Conservation (phyloP, 2,113 vertebrate species). For the Halichoeres trimaculatus region DNA sequence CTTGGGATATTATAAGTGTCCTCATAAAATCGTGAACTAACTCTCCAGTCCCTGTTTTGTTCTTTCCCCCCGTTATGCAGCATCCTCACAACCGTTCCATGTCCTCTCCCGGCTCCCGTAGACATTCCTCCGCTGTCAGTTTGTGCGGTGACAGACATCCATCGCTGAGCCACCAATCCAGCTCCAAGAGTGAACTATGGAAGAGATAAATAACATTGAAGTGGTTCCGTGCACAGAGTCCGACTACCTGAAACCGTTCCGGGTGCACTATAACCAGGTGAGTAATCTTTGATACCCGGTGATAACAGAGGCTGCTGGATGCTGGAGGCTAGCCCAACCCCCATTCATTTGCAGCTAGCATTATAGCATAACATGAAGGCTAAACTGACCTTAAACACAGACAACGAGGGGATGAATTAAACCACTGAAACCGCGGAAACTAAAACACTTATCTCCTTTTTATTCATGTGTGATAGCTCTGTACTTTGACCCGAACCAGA, state of each 20-base stretch:
- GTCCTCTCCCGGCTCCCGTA: constrained; percentile 81
- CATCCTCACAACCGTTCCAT: background rate
- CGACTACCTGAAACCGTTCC: constrained; percentile 86
- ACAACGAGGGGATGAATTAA: background rate
- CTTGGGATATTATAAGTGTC: background rate
- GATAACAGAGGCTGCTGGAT: constrained; percentile 45
- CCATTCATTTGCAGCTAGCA: constrained; percentile 65
- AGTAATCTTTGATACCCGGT: constrained; percentile 57
- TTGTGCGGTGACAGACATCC: constrained; percentile 68
- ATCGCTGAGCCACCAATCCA: constrained; percentile 59
- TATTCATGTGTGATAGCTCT: background rate
- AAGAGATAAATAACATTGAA: constrained; percentile 84
- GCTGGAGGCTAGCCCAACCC: constrained; percentile 75
- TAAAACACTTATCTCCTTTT: background rate
- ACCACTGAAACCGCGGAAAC: background rate
- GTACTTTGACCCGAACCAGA: background rate
- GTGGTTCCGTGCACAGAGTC: constrained; percentile 87
- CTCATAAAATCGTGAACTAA: background rate
- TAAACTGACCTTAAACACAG: constrained; percentile 47
- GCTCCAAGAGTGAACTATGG: constrained; percentile 75
- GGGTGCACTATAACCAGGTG: constrained; percentile 90
- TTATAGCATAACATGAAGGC: constrained; percentile 58
- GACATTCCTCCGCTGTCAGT: constrained; percentile 73
- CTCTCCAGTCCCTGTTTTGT: too few species aligned
- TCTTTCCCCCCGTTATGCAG: background rate